Conservation (phyloP, 2,888 invertebrate species). For the Disparrhopalites patrizii region DNA sequence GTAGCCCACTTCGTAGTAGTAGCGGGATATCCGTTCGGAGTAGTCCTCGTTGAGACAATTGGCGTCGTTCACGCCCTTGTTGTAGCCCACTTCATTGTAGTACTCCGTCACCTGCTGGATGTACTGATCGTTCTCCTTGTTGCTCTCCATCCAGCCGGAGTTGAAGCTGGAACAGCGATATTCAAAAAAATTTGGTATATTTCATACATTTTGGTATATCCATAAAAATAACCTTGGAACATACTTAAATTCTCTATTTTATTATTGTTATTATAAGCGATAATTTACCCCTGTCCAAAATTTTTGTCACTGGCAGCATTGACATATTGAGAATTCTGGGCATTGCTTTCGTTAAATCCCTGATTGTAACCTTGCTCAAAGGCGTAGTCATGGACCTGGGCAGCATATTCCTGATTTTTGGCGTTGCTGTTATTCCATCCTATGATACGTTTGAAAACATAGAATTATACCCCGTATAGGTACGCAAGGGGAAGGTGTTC, state of each 20-base stretch:
- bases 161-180: neutral
- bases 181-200: neutral
- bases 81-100: slow-evolving; percentile 15
- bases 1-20: slow-evolving; percentile 20
- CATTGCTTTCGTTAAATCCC: slow-evolving; percentile 15
- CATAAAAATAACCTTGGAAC: neutral
- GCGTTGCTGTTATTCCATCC: slow-evolving; percentile 16
- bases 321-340: neutral
- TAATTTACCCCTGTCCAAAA: neutral
- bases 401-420: slow-evolving; percentile 2
- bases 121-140: slow-evolving; percentile 18
- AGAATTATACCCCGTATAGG: too few relatives aligned
- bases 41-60: slow-evolving; percentile 18
- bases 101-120: slow-evolving; percentile 18
- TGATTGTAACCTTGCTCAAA: slow-evolving; percentile 20
- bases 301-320: neutral
- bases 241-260: too few relatives aligned
- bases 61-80: slow-evolving; percentile 17
- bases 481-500: too few relatives aligned
- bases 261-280: too few relatives aligned
- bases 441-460: too few relatives aligned
- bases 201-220: too few relatives aligned
- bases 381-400: slow-evolving; percentile 13
- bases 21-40: neutral
- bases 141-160: slow-evolving; percentile 16